Conservation (phyloP, 1,140 invertebrate genomes). For the Achroia grisella region DNA sequence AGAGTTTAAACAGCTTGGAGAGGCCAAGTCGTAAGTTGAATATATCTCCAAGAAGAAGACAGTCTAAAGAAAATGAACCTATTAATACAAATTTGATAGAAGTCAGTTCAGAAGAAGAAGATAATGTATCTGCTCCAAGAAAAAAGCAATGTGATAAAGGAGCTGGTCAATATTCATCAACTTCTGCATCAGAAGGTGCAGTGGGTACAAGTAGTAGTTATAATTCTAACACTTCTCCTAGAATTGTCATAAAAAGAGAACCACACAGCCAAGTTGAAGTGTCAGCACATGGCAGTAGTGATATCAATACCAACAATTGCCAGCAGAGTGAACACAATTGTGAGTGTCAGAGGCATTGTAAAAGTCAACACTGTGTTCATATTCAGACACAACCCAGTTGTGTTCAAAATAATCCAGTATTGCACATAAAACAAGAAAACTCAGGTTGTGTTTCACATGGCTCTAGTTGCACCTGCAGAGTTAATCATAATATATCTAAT, state of each 20-base stretch:
- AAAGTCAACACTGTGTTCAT: not conserved
- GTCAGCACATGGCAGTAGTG: slow-evolving; percentile 8
- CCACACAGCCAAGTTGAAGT: slow-evolving; percentile 22
- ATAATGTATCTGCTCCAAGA: slow-evolving; percentile 40
- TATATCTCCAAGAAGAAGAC: slow-evolving; percentile 56
- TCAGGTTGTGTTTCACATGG: slow-evolving; percentile 7
- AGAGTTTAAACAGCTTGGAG: slow-evolving; percentile 31
- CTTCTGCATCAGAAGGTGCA: slow-evolving; percentile 12
- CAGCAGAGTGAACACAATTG: slow-evolving; percentile 1
- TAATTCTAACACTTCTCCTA: slow-evolving; percentile 12
- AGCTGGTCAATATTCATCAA: slow-evolving; percentile 12
- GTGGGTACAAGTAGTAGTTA: slow-evolving; percentile 1
- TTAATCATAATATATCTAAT: slow-evolving; percentile 15
- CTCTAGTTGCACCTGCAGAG: slow-evolving; percentile 14
- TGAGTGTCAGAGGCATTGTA: not conserved
- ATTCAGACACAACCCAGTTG: slow-evolving; percentile 1
- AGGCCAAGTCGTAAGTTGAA: slow-evolving; percentile 59
- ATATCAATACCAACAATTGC: slow-evolving; percentile 2
- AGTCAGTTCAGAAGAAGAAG: slow-evolving; percentile 69
- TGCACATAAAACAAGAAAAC: slow-evolving; percentile 32
- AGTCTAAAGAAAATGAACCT: slow-evolving; percentile 46
- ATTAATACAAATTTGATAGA: slow-evolving; percentile 48
- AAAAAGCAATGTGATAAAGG: slow-evolving; percentile 41
- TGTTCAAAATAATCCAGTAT: slow-evolving; percentile 6
- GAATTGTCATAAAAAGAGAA: slow-evolving; percentile 46